phyloP scores from a whole-genome alignment of 2,797 vertebrate genomes.

The Aldrovandia affinis region DNA sequence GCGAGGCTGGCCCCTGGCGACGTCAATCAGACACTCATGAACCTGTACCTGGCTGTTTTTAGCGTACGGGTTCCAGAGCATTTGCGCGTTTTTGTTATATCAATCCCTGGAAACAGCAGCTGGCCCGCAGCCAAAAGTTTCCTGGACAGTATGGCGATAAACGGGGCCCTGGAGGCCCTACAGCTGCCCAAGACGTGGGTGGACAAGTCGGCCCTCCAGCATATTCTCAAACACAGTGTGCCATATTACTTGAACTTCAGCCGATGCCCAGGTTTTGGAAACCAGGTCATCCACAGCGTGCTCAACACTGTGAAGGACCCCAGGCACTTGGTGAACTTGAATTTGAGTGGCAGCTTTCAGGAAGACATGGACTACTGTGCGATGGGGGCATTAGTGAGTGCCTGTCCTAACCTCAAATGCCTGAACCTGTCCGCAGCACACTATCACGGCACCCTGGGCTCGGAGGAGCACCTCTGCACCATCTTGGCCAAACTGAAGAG shows the following conservation, averaged over 20 bases:
- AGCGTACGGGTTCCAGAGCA: constrained; percentile 89
- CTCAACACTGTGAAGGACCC: constrained; percentile 81
- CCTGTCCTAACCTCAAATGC: constrained; percentile 82
- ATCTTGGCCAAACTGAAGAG: constrained; percentile 77
- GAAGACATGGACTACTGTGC: constrained; percentile 83
- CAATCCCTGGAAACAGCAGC: constrained; percentile 84
- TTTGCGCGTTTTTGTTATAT: constrained; percentile 89
- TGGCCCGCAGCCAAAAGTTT: constrained; percentile 80
- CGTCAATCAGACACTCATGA: constrained; percentile 89
- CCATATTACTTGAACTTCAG: constrained; percentile 91
- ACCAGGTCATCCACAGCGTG: constrained; percentile 72
- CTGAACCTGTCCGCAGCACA: constrained; percentile 94
- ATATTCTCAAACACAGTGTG: constrained; percentile 84
- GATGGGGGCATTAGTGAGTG: constrained; percentile 76
- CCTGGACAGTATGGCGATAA: constrained; percentile 81
- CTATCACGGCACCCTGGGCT: constrained; percentile 79
- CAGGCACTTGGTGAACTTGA: constrained; percentile 82
- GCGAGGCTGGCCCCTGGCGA: constrained; percentile 92
- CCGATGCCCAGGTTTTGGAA: constrained; percentile 72
- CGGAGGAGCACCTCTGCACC: constrained; percentile 84
- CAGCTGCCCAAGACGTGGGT: constrained; percentile 93
- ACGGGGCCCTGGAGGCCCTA: constrained; percentile 85
- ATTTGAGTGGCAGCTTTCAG: constrained; percentile 89
- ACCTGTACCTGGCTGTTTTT: constrained; percentile 92
- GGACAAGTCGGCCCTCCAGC: constrained; percentile 82